Percentiles rank a stretch among this genome's conserved stretches.
Evolutionary conservation across 1,140 invertebrate species (phyloP).

Genomic region (Eurosta solidaginis): DNA sequence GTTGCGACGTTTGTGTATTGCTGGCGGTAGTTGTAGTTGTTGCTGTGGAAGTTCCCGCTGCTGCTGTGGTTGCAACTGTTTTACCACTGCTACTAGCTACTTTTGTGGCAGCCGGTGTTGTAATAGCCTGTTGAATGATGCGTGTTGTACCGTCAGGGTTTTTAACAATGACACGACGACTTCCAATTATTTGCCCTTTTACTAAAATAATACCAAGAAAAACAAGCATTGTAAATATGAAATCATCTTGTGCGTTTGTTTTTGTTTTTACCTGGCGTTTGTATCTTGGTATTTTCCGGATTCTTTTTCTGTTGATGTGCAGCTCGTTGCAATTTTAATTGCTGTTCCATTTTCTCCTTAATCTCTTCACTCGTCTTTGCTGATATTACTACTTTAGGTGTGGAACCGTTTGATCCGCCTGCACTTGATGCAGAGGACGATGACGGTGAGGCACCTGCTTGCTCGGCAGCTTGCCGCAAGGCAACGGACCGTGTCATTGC

Average conservation of each 20-base stretch:
- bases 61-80: slow-evolving; percentile 43
- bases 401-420: slow-evolving; percentile 5
- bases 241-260: neutral
- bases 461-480: slow-evolving; percentile 49
- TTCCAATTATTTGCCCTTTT: slow-evolving; percentile 53
- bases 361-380: slow-evolving; percentile 69
- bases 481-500: slow-evolving; percentile 71
- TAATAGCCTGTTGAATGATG: slow-evolving; percentile 67
- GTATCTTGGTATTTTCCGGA: slow-evolving; percentile 64
- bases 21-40: slow-evolving; percentile 19
- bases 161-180: slow-evolving; percentile 74
- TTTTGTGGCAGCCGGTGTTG: slow-evolving; percentile 43
- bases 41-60: slow-evolving; percentile 47
- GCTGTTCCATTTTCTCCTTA: slow-evolving; percentile 90
- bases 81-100: slow-evolving; percentile 30
- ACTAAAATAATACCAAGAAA: slow-evolving; percentile 35
- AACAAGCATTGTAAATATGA: neutral
- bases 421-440: slow-evolving; percentile 18
- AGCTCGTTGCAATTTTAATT: slow-evolving; percentile 81
- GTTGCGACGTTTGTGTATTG: slow-evolving; percentile 33
- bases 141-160: slow-evolving; percentile 77
- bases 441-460: slow-evolving; percentile 29
- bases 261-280: slow-evolving; percentile 40
- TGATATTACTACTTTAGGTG: slow-evolving; percentile 35
- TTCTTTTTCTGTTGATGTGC: slow-evolving; percentile 85